These are phyloP conservation scores for Drosophila rhopaloa DNA, from an alignment of 1,140 invertebrate genomes.

Conservation along the genomic window DNA sequence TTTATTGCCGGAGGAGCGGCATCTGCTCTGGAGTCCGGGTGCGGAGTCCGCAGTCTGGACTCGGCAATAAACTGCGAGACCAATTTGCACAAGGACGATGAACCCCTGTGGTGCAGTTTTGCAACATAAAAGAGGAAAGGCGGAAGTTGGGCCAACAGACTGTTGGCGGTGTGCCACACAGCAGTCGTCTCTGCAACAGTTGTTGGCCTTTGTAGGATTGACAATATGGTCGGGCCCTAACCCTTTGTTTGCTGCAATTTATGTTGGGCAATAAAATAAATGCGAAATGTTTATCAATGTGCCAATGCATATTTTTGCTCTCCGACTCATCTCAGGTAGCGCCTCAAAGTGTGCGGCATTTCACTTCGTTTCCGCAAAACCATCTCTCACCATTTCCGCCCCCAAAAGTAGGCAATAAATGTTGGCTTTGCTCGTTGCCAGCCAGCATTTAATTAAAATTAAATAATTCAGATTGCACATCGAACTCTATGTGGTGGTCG, in stretches of 20 bases:
- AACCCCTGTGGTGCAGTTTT: slow-evolving; percentile 80
- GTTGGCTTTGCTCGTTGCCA: neutral
- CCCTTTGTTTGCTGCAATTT: slow-evolving; percentile 65
- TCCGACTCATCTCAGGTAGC: slow-evolving; percentile 20
- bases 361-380: neutral
- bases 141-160: slow-evolving; percentile 22
- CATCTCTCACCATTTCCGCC: neutral
- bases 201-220: slow-evolving; percentile 63
- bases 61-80: slow-evolving; percentile 73
- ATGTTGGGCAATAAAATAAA: slow-evolving; percentile 73
- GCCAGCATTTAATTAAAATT: slow-evolving; percentile 70
- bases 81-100: slow-evolving; percentile 83
- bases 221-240: slow-evolving; percentile 61
- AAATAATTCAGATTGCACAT: slow-evolving; percentile 71
- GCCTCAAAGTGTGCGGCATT: slow-evolving; percentile 22
- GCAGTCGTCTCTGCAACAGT: slow-evolving; percentile 61
- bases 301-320: slow-evolving; percentile 8
- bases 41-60: slow-evolving; percentile 15
- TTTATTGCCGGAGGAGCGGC: slow-evolving; percentile 67
- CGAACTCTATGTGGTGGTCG: slow-evolving; percentile 19
- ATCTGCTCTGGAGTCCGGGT: slow-evolving; percentile 38
- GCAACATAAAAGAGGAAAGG: slow-evolving; percentile 51
- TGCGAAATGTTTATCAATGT: slow-evolving; percentile 58
- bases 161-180: slow-evolving; percentile 73
- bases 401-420: slow-evolving; percentile 56